phyloP scores from a whole-genome alignment of 2,797 vertebrate genomes.

The Pipistrellus pipistrellus region DNA sequence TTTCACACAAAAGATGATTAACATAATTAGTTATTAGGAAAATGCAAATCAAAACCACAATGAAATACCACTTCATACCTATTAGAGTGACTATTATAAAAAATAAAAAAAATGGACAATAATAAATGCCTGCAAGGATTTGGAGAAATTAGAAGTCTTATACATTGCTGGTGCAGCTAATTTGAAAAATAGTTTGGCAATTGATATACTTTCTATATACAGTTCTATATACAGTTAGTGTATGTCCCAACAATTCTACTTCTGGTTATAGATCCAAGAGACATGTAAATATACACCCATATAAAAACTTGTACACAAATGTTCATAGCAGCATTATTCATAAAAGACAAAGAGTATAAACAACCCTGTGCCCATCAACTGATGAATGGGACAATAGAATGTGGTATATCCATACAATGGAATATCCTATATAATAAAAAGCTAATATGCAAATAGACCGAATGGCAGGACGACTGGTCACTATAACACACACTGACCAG shows the following conservation, averaged over 20 bases:
- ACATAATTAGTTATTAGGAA: slow-evolving; percentile 14
- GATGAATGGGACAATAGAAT: not conserved
- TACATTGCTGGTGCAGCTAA: not conserved
- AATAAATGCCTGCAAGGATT: not conserved
- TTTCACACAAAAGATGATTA: slow-evolving; percentile 19
- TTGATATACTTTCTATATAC: no score
- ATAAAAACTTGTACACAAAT: not conserved
- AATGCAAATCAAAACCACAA: slow-evolving; percentile 24
- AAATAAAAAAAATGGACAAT: not conserved
- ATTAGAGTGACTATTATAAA: not conserved
- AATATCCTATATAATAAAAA: not conserved
- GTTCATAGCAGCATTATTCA: not conserved
- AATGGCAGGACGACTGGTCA: no score
- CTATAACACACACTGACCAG: no score
- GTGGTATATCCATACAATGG: not conserved
- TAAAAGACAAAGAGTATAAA: not conserved
- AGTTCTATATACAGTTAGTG: not conserved
- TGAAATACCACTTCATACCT: not conserved
- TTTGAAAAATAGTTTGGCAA: slow-evolving; percentile 25
- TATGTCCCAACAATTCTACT: not conserved
- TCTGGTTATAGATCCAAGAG: not conserved
- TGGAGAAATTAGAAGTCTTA: not conserved
- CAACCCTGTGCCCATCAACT: not conserved
- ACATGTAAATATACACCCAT: not conserved
- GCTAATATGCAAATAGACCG: no score